Base-by-base conservation (phyloP, 2,888 invertebrate genomes). In the Lasioglossum malachurum region DNA sequence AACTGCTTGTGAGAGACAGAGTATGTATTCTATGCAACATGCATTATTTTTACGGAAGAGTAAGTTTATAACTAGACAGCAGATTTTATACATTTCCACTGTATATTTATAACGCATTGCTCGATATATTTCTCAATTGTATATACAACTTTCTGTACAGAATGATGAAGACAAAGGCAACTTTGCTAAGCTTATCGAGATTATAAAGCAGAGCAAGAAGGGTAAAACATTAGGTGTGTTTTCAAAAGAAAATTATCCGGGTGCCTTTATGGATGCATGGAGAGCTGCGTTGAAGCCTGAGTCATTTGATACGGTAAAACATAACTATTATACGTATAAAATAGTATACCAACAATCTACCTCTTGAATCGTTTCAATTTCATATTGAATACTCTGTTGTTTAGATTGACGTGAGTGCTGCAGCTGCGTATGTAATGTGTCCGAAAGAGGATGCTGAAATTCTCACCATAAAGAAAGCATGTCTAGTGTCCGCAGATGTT, bases 361-460 rank as follows among this genome's bases (percentile, higher is more conserved):
- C 44, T 46, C 10, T 60, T 60, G 27, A 60, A 27, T 27, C 12
- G 14, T 27, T 27, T 64, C 57, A 2, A n/a, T 75, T 23, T 60
- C 0, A 27, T 3, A 16, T 12, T 35, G 2, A 27, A 27, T 41
- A n/a, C 1, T 23, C 12, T 64, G 44, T 73, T 69, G 0, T 44
- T 73, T 77, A 96, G 96, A 92, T 98, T 57, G 99, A 99, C 95
- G 97, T 99, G 14, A 98, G 98, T 94, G 96, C 97, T 0, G 96
- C 97, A 0, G 96, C 99, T 91, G 99, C 98, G 0, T 97, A 98
- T 91, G 96, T 99, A 0, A 98, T 99, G 97, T 98, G 98, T 10
- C 97, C 98, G 0, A 99, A 99, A 96, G 99, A 99, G 95, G 99
- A 99, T 90, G 95, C 97, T 0, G 99, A 99, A 96, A 96, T 99